Conservation (phyloP, 2,888 invertebrate genomes). For the Heliconius erato region DNA sequence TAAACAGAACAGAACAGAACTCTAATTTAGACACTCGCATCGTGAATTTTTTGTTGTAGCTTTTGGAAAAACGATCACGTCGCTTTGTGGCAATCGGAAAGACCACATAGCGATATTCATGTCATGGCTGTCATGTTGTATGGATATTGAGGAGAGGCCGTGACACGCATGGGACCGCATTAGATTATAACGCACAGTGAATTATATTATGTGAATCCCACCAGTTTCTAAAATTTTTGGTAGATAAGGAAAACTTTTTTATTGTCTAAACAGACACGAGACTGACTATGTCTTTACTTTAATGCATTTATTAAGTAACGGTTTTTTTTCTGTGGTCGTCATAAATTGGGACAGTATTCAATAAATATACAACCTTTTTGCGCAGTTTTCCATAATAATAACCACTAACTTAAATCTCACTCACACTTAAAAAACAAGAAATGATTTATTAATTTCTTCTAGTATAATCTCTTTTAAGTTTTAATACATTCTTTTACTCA, state of each 20-base stretch:
- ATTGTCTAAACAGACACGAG: not conserved
- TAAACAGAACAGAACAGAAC: too few relatives aligned
- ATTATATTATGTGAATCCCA: not conserved
- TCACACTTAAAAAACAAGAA: too few relatives aligned
- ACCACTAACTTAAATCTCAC: too few relatives aligned
- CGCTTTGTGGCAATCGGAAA: not conserved
- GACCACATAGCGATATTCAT: not conserved
- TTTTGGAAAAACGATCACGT: slow-evolving; percentile 8
- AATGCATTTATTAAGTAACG: not conserved
- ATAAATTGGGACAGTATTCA: not conserved
- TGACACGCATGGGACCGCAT: not conserved
- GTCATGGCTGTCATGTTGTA: slow-evolving; percentile 11
- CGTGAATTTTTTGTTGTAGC: not conserved
- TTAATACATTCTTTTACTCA: too few relatives aligned
- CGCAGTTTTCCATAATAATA: too few relatives aligned
- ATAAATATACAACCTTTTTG: too few relatives aligned
- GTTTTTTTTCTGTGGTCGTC: not conserved
- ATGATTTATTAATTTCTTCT: too few relatives aligned
- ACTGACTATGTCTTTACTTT: not conserved
- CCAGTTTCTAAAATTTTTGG: not conserved
- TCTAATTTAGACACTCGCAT: not conserved
- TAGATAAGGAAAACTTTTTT: not conserved
- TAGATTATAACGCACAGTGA: not conserved
- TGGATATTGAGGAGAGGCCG: not conserved
- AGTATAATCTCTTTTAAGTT: too few relatives aligned